Evolutionary conservation across 1,140 invertebrate species (phyloP).

Genomic region (Propsilocerus akamusi): DNA sequence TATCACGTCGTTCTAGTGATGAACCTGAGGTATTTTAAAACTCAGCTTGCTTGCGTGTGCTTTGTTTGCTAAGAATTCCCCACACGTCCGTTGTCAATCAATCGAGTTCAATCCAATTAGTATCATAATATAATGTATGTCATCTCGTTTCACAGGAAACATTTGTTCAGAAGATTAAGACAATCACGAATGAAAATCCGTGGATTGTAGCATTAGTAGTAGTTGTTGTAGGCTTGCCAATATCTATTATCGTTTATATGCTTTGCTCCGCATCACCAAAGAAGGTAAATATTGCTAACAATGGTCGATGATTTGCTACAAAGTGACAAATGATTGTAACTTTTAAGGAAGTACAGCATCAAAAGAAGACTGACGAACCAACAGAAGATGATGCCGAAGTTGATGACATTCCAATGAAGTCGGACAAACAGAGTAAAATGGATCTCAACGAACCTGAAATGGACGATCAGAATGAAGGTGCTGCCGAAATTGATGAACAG

Average conservation of each 20-base stretch:
- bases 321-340: not conserved
- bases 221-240: conserved; percentile 55
- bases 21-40: conserved; percentile 5
- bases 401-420: conserved; percentile 26
- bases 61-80: conserved; percentile 5
- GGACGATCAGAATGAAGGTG: conserved; percentile 25
- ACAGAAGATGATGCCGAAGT: conserved; percentile 27
- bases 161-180: conserved; percentile 56
- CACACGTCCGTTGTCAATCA: conserved; percentile 6
- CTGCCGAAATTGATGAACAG: conserved; percentile 23
- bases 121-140: conserved; percentile 11
- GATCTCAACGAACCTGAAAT: conserved; percentile 20
- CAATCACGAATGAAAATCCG: conserved; percentile 72
- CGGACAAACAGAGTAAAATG: conserved; percentile 22
- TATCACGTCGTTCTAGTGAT: no score
- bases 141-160: conserved; percentile 40
- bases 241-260: conserved; percentile 56
- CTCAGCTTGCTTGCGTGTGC: not conserved
- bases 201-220: conserved; percentile 82
- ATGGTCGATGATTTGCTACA: not conserved
- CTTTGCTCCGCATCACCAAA: conserved; percentile 50
- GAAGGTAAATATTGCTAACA: not conserved
- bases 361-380: conserved; percentile 39
- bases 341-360: no score
- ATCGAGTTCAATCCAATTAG: conserved; percentile 4